phyloP scores from a whole-genome alignment of 2,888 invertebrate species.

The Salpingus planirostris region DNA sequence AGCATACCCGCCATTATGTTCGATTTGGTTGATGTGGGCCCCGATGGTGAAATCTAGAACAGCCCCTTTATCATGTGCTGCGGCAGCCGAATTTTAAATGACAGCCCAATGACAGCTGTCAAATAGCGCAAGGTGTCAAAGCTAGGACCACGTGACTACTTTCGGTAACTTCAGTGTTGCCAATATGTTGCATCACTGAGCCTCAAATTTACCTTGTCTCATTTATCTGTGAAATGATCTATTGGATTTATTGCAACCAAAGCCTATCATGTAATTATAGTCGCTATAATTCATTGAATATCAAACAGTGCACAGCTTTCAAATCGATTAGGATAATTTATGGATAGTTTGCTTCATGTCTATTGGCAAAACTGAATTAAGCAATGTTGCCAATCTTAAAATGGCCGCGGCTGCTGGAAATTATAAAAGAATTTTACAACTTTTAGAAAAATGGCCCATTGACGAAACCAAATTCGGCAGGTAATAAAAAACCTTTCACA shows the following conservation, averaged over 20 bases:
- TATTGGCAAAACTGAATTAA: no score
- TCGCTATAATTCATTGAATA: no score
- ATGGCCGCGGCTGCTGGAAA: conserved; percentile 37
- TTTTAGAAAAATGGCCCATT: conserved; percentile 73
- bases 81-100: conserved; percentile 17
- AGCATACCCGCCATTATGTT: conserved; percentile 35
- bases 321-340: no score
- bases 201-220: not conserved
- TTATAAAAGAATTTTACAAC: conserved; percentile 63
- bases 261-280: no score
- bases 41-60: conserved; percentile 2
- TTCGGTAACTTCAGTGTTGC: not conserved
- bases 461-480: conserved; percentile 63
- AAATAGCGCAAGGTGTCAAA: not conserved
- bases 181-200: not conserved
- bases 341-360: no score
- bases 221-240: no score
- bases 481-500: conserved; percentile 43
- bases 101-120: conserved; percentile 14
- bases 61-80: conserved; percentile 13
- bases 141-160: no score
- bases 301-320: no score
- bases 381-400: no score
- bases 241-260: no score
- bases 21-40: conserved; percentile 2